phyloP scores from a whole-genome alignment of 2,113 vertebrate species.

The Thymallus thymallus region DNA sequence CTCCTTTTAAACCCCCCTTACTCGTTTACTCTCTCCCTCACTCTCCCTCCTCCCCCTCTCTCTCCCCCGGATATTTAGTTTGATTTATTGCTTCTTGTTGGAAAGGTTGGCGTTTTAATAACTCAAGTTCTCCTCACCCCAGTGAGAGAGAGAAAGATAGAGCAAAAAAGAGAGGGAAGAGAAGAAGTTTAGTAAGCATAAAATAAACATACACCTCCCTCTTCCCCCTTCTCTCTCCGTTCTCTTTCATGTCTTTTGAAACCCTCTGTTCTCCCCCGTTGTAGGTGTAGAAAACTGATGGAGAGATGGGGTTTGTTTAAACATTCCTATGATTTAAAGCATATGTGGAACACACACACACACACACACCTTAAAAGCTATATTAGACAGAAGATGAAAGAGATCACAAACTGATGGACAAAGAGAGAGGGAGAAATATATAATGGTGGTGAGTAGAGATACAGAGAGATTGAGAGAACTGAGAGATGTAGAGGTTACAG shows the following conservation, averaged over 20 bases:
- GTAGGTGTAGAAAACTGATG: constrained; percentile 64
- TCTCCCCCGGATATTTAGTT: constrained; percentile 71
- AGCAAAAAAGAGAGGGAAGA: background rate
- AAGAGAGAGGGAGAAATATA: constrained; percentile 36
- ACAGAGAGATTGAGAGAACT: constrained; percentile 6
- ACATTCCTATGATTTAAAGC: constrained; percentile 60
- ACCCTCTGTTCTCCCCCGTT: constrained; percentile 31
- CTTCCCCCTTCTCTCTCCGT: constrained; percentile 32
- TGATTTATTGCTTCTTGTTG: constrained; percentile 80
- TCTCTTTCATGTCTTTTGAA: constrained; percentile 62
- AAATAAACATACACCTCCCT: constrained; percentile 68
- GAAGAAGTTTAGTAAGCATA: constrained; percentile 71
- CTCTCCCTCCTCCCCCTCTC: constrained; percentile 17
- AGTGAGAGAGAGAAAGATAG: constrained; percentile 48
- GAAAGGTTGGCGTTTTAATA: constrained; percentile 80
- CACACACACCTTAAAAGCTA: constrained; percentile 35
- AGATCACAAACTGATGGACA: constrained; percentile 37
- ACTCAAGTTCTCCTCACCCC: constrained; percentile 73
- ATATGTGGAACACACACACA: background rate
- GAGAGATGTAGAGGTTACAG: background rate
- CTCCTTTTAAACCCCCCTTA: constrained; percentile 56
- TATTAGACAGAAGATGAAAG: constrained; percentile 56
- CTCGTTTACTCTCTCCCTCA: constrained; percentile 49
- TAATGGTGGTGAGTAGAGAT: constrained; percentile 31
- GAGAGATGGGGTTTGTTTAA: constrained; percentile 65